A percentile compares a stretch with the other conserved stretches of the same genome.
Evolutionary conservation across 2,888 invertebrate genomes (phyloP).

Genomic region (Meta bourneti): DNA sequence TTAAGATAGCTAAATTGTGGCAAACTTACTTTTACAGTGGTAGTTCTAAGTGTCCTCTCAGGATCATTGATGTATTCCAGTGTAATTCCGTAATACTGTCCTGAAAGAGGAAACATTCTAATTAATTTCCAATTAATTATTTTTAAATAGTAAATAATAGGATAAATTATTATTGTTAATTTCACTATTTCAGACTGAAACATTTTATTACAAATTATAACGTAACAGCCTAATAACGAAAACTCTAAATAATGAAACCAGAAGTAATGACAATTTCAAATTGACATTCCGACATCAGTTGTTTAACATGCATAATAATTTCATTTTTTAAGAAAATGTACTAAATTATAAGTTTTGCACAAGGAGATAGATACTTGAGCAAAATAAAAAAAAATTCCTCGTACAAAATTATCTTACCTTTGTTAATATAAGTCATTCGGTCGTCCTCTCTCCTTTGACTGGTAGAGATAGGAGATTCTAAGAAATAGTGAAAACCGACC

Average conservation of each 20-base stretch:
- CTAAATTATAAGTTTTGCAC: no score
- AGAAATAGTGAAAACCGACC: conserved; percentile 96
- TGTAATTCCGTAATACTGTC: conserved; percentile 98
- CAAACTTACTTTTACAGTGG: conserved; percentile 98
- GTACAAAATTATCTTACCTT: conserved; percentile 83
- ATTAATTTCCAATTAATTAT: neutral
- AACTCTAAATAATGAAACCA: no score
- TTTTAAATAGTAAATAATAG: neutral
- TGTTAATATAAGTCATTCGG: conserved; percentile 99
- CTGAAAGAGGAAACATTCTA: conserved; percentile 78
- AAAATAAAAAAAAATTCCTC: neutral
- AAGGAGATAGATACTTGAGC: neutral
- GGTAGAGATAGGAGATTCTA: conserved; percentile 99
- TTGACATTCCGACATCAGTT: no score
- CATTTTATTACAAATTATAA: neutral
- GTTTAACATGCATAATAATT: neutral
- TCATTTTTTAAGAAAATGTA: neutral
- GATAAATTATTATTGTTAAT: no score
- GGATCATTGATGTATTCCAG: conserved; percentile 97
- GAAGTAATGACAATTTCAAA: no score
- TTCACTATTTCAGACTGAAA: neutral
- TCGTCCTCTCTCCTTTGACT: conserved; percentile 98
- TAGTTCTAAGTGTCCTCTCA: conserved; percentile 94
- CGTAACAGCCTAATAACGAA: no score
- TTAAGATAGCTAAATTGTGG: no score